Evolutionary conservation across 2,888 invertebrate genomes (phyloP), one percentile per base, ranked within the genome.

Genomic region (Chrysina gloriosa): DNA sequence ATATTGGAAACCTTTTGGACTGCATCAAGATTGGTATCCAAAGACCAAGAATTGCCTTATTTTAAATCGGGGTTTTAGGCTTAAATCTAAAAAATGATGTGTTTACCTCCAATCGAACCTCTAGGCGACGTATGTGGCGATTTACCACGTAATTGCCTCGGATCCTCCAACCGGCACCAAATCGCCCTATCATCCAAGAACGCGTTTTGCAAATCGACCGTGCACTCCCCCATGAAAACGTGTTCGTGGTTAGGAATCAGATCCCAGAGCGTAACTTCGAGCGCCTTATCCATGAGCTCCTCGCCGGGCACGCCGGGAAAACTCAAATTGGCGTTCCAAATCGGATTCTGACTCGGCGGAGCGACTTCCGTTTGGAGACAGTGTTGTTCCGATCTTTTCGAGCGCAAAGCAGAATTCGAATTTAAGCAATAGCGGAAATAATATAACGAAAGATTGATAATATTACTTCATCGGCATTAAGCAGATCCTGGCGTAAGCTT

Each of bases 251-350:
- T 92, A 0, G 94, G 93, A 74, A 90, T 90, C 72, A 92, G 88
- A 80, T 95, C 95, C 95, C 95, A 96, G 9, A 96, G 85, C 11
- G 94, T 94, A 14, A 96, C 91, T 79, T 96, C 95, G 63, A 96
- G 86, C 5, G 91, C 89, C 67, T 92, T 89, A 68, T 93, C 92
- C 83, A 92, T 90, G 48, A 96, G 84, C 76, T 91, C 88, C 72
- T 94, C 94, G 0, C 91, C 92, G 31, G 91, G 90, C 11, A 94
- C 89, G 31, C 91, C 91, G 1, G 91, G 87, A 80, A 96, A 95
- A 67, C 92, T 92, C 27, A 96, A 86, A 16, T 95, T 96, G 14
- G 95, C 94, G 81, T 96, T 96, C 96, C 96, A 96, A 64, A 95
- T 92, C 1, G 96, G 96, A 81, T 93, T 94, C 80, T 92, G 92